phyloP scores from a whole-genome alignment of 2,113 vertebrate genomes.

The Notechis scutatus region DNA sequence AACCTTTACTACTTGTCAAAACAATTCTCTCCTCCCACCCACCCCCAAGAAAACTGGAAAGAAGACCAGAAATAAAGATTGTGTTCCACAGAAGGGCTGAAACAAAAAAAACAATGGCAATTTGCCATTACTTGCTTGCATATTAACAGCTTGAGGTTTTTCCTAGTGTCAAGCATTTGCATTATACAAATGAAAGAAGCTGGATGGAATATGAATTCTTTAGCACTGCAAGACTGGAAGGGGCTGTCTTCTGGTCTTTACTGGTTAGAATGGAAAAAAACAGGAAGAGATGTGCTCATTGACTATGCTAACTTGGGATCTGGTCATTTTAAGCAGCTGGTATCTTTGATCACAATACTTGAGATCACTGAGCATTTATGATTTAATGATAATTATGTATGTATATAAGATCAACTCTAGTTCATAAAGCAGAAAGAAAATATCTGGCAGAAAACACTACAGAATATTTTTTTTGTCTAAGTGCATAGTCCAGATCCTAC shows the following conservation, averaged over 20 bases:
- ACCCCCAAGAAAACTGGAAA: neutral
- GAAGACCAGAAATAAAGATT: slow-evolving; percentile 25
- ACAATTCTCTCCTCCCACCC: neutral
- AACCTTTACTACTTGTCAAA: slow-evolving; percentile 5
- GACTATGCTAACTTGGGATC: neutral
- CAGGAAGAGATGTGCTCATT: neutral
- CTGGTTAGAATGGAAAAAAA: neutral
- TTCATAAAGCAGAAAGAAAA: neutral
- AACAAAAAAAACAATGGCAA: slow-evolving; percentile 1
- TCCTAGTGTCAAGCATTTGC: neutral
- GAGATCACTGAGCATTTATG: neutral
- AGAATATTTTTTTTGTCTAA: neutral
- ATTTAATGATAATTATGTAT: neutral
- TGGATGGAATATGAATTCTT: neutral
- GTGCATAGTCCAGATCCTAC: neutral
- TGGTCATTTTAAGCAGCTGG: slow-evolving; percentile 15
- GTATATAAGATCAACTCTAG: neutral
- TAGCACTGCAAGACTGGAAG: neutral
- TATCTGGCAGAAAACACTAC: neutral
- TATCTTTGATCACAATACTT: neutral
- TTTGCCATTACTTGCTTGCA: slow-evolving; percentile 37
- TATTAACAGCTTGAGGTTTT: slow-evolving; percentile 37
- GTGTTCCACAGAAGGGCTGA: slow-evolving; percentile 32
- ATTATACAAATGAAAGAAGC: neutral
- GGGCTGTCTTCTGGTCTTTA: neutral